Evolutionary conservation across 2,888 invertebrate species (phyloP).

Genomic region (Chromoteleia sp.): DNA sequence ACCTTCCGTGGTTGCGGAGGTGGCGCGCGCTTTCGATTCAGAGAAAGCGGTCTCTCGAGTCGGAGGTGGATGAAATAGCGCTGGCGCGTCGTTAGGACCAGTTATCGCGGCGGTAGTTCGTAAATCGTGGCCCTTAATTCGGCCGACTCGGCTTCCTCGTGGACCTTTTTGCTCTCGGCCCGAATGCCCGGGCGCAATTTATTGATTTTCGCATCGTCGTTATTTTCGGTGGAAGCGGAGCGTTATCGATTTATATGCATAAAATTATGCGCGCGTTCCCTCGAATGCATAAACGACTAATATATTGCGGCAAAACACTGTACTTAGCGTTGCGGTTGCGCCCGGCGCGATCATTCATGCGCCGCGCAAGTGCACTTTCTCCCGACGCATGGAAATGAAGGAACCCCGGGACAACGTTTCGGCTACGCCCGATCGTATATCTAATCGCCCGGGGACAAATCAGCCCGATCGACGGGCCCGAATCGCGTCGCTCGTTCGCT

Average conservation of each 20-base stretch:
- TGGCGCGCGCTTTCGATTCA: slow-evolving; percentile 40
- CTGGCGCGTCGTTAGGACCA: slow-evolving; percentile 76
- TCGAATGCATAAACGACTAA: slow-evolving; percentile 63
- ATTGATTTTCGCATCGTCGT: slow-evolving; percentile 57
- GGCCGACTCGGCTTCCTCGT: slow-evolving; percentile 28
- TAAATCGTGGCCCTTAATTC: slow-evolving; percentile 69
- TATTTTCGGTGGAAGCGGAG: slow-evolving; percentile 45
- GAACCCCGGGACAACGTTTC: slow-evolving; percentile 26
- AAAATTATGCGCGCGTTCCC: slow-evolving; percentile 61
- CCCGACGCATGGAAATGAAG: slow-evolving; percentile 50
- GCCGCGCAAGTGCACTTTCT: slow-evolving; percentile 44
- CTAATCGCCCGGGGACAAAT: slow-evolving; percentile 67
- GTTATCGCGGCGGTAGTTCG: slow-evolving; percentile 70
- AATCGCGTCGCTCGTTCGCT: slow-evolving; percentile 65
- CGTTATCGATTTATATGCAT: slow-evolving; percentile 62
- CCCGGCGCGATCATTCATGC: slow-evolving; percentile 48
- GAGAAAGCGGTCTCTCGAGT: slow-evolving; percentile 22
- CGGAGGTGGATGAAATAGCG: slow-evolving; percentile 75
- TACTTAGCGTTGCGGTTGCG: slow-evolving; percentile 56
- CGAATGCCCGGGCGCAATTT: slow-evolving; percentile 38
- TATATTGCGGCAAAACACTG: slow-evolving; percentile 64
- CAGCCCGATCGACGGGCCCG: slow-evolving; percentile 61
- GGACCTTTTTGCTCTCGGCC: slow-evolving; percentile 30
- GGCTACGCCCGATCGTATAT: slow-evolving; percentile 63
- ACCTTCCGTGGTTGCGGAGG: slow-evolving; percentile 43